Evolutionary conservation across 2,888 invertebrate genomes (phyloP).

Genomic region (Lepidocyrtinus sp.): DNA sequence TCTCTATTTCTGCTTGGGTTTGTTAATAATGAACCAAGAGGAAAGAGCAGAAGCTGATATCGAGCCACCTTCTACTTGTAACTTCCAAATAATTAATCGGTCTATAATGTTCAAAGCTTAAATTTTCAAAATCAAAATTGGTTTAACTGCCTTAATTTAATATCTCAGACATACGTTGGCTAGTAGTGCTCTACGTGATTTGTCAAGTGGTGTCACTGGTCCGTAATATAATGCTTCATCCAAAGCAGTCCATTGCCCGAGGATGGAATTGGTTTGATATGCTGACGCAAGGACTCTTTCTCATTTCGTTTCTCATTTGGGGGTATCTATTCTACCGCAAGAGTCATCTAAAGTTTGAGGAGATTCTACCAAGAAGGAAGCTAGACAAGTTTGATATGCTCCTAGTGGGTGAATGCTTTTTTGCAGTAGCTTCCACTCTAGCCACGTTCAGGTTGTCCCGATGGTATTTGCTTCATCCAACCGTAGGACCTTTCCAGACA

Average conservation of each 20-base stretch:
- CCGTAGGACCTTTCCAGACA: slow-evolving; percentile 77
- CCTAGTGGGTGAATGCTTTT: slow-evolving; percentile 79
- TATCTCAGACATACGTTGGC: slow-evolving; percentile 26
- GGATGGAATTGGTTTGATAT: slow-evolving; percentile 79
- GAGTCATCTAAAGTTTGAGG: slow-evolving; percentile 67
- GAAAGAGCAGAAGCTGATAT: slow-evolving; percentile 11
- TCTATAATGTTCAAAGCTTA: slow-evolving; percentile 71
- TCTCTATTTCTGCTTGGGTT: not conserved
- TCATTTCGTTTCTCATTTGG: slow-evolving; percentile 79
- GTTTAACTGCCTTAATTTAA: no score
- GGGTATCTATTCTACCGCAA: slow-evolving; percentile 71
- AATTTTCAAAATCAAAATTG: no score
- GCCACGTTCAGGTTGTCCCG: slow-evolving; percentile 79
- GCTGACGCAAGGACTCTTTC: slow-evolving; percentile 77
- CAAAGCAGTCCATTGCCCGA: slow-evolving; percentile 76
- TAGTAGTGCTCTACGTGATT: slow-evolving; percentile 74
- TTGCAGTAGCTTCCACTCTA: slow-evolving; percentile 79
- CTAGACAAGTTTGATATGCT: slow-evolving; percentile 80
- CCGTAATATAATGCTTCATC: slow-evolving; percentile 75
- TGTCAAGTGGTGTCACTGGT: slow-evolving; percentile 62
- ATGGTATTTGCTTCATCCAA: slow-evolving; percentile 78
- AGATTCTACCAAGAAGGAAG: slow-evolving; percentile 76
- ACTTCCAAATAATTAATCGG: not conserved
- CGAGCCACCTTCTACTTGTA: slow-evolving; percentile 35
- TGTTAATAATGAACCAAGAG: slow-evolving; percentile 18